phyloP scores from a whole-genome alignment of 2,797 vertebrate genomes.

The Rousettus madagascariensis region DNA sequence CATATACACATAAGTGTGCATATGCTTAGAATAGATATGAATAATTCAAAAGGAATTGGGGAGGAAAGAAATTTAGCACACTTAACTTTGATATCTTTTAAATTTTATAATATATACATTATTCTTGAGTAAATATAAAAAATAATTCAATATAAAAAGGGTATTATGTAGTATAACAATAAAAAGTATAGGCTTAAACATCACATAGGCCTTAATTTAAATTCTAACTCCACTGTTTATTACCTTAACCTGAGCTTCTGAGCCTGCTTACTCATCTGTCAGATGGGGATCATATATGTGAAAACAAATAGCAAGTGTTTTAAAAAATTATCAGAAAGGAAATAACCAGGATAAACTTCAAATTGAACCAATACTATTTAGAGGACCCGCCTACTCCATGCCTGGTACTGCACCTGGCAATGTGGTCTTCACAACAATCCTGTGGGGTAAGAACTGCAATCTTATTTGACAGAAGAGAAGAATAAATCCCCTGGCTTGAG shows the following conservation, averaged over 20 bases:
- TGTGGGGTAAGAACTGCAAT: not conserved
- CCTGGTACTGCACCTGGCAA: not conserved
- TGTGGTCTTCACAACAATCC: not conserved
- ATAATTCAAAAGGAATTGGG: not conserved
- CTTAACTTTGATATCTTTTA: not conserved
- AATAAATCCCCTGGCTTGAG: not conserved
- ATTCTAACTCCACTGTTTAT: not conserved
- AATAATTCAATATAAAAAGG: not conserved
- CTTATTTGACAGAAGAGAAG: not conserved
- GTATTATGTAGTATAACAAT: not conserved
- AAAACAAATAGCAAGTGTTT: conserved; percentile 30
- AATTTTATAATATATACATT: not conserved
- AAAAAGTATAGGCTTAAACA: not conserved
- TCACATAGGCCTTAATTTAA: conserved; percentile 12
- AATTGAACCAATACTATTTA: not conserved
- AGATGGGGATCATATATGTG: not conserved
- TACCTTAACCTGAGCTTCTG: conserved; percentile 13
- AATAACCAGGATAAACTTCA: not conserved
- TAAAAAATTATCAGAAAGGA: not conserved
- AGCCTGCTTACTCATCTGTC: not conserved
- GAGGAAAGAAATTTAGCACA: not conserved
- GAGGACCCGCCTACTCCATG: not conserved
- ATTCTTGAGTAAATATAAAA: conserved; percentile 30
- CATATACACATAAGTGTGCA: not conserved
- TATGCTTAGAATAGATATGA: not conserved